phyloP scores from a whole-genome alignment of 2,113 vertebrate species.

The Dermatemys mawii region DNA sequence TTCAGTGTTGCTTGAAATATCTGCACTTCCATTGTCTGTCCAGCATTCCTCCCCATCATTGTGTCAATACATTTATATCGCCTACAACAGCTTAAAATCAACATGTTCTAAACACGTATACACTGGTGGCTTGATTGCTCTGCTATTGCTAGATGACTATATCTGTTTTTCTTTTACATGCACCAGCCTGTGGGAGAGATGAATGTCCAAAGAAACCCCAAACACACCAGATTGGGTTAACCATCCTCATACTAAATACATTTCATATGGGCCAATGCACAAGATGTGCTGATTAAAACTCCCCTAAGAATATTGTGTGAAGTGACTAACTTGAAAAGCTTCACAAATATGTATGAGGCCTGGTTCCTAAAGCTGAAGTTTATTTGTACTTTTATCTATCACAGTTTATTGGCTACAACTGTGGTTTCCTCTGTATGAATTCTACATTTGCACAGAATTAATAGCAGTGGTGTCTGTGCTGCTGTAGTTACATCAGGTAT shows the following conservation, averaged over 20 bases:
- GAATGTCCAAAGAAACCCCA: background rate
- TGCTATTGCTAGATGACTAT: slow-evolving; percentile 53
- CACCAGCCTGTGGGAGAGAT: slow-evolving; percentile 7
- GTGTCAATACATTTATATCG: slow-evolving; percentile 46
- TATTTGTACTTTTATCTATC: slow-evolving; percentile 21
- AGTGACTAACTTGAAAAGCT: slow-evolving; percentile 48
- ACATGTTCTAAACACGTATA: slow-evolving; percentile 28
- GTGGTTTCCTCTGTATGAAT: slow-evolving; percentile 27
- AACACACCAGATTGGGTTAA: slow-evolving; percentile 7
- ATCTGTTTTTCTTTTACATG: slow-evolving; percentile 53
- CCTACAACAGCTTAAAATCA: slow-evolving; percentile 51
- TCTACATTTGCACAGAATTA: slow-evolving; percentile 43
- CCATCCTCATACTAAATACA: slow-evolving; percentile 32
- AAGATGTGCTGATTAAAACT: slow-evolving; percentile 33
- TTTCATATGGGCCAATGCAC: slow-evolving; percentile 28
- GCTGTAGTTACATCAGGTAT: slow-evolving; percentile 56
- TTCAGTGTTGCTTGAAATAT: background rate
- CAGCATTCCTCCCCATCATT: slow-evolving; percentile 13
- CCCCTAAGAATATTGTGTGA: slow-evolving; percentile 26
- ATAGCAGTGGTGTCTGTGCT: slow-evolving; percentile 7
- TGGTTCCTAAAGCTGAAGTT: slow-evolving; percentile 12
- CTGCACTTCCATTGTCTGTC: background rate
- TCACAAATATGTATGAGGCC: slow-evolving; percentile 22
- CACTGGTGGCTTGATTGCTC: slow-evolving; percentile 45
- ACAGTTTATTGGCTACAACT: background rate